These are phyloP conservation scores for Pygmarrhopalites habei DNA, from an alignment of 1,140 invertebrate genomes.

Conservation along the genomic window DNA sequence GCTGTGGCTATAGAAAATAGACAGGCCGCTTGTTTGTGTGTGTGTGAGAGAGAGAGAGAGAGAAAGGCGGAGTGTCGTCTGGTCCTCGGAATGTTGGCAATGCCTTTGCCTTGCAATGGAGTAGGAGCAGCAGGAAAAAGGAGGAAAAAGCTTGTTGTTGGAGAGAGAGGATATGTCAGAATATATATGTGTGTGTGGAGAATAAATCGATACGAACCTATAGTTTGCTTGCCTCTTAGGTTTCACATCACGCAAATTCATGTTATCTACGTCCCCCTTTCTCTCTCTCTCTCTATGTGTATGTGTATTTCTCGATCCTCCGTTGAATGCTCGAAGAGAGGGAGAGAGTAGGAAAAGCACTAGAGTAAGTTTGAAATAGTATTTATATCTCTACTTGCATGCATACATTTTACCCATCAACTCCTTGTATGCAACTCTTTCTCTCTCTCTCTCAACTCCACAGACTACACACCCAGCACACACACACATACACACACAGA, in stretches of 20 bases:
- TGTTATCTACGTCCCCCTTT: slow-evolving; percentile 4
- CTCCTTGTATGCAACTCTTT: background rate
- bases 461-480: too few species aligned
- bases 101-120: too few species aligned
- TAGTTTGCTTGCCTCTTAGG: slow-evolving; percentile 25
- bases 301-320: too few species aligned
- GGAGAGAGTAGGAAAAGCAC: background rate
- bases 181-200: background rate
- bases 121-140: too few species aligned
- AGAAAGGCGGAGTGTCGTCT: background rate
- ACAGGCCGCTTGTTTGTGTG: slow-evolving; percentile 6
- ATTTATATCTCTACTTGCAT: background rate
- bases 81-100: slow-evolving; percentile 12
- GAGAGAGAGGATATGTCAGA: too few species aligned
- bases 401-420: background rate
- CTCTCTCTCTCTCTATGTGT: background rate
- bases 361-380: slow-evolving; percentile 1
- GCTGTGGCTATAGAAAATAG: background rate
- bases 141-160: too few species aligned
- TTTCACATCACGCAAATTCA: slow-evolving; percentile 28
- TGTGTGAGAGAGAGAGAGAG: background rate
- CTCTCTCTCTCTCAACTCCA: too few species aligned
- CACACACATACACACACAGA: too few species aligned
- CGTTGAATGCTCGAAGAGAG: background rate
- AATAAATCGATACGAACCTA: slow-evolving; percentile 22